Conservation (phyloP, 64 coral and sea anemone genomes). For the Montipora capricornis region DNA sequence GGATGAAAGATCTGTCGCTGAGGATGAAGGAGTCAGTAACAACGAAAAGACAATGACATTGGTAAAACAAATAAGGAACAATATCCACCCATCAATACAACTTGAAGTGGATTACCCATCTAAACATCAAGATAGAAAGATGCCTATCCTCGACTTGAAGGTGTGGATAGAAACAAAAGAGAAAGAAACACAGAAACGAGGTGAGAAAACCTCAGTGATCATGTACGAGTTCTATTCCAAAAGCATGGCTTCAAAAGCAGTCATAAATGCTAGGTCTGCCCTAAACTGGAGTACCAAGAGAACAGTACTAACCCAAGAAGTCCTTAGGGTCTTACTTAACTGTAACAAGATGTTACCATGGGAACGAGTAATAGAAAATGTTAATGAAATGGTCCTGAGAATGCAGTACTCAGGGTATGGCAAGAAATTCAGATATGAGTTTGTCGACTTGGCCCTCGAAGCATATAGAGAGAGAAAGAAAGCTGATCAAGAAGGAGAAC, state of each 20-base stretch:
- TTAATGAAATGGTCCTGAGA: too few relatives aligned
- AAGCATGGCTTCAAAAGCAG: constrained; percentile 27
- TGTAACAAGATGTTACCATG: too few relatives aligned
- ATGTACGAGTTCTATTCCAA: constrained; percentile 61
- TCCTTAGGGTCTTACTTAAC: neutral
- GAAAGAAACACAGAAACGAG: neutral
- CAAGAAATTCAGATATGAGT: too few relatives aligned
- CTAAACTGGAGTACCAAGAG: constrained; percentile 28
- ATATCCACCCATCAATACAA: too few relatives aligned
- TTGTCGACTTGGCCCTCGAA: constrained; percentile 19
- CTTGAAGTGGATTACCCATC: too few relatives aligned
- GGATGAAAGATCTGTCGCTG: too few relatives aligned
- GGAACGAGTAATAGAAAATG: too few relatives aligned
- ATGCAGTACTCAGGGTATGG: too few relatives aligned
- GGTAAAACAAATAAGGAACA: too few relatives aligned
- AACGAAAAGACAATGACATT: neutral
- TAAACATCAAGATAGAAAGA: neutral
- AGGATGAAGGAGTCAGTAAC: neutral
- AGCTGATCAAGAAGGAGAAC: constrained; percentile 27
- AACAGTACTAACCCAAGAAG: constrained; percentile 51
- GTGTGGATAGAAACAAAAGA: constrained; percentile 29
- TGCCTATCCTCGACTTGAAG: constrained; percentile 58
- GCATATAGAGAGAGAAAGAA: constrained; percentile 23
- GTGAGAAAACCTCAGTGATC: neutral
- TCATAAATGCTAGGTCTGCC: constrained; percentile 43